phyloP scores from a whole-genome alignment of 2,113 vertebrate genomes.

The Brienomyrus brachyistius region DNA sequence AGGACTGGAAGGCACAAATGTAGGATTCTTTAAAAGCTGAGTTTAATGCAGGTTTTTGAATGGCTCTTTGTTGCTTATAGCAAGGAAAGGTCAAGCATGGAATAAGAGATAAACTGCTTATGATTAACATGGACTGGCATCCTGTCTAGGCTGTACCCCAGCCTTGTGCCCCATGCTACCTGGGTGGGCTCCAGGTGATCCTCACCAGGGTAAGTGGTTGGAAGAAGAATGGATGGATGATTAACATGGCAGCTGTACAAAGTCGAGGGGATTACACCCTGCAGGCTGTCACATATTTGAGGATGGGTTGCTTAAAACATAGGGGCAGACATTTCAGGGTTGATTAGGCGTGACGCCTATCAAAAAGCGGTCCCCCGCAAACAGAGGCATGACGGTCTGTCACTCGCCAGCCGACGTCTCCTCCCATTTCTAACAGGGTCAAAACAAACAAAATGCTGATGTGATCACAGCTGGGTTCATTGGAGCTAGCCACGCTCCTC shows the following conservation, averaged over 20 bases:
- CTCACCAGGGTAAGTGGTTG: not conserved
- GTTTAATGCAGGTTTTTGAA: not conserved
- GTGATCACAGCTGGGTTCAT: not conserved
- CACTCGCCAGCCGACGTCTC: not conserved
- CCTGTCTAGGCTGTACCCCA: not conserved
- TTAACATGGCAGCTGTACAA: conserved; percentile 25
- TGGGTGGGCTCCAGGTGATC: not conserved
- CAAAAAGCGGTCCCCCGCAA: not conserved
- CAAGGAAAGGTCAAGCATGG: not conserved
- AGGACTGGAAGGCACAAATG: not conserved
- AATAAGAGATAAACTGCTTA: conserved; percentile 11
- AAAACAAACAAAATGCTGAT: not conserved
- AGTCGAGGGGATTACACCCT: conserved; percentile 14
- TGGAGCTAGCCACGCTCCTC: not conserved
- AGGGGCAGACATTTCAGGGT: not conserved
- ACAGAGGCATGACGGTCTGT: conserved; percentile 5
- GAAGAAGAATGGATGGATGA: not conserved
- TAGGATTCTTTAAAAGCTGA: not conserved
- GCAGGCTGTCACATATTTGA: not conserved
- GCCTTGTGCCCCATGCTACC: not conserved
- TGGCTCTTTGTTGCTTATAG: not conserved
- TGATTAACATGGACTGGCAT: conserved; percentile 11
- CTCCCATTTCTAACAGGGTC: not conserved
- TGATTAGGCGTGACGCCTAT: not conserved
- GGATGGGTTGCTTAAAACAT: not conserved